phyloP scores from a whole-genome alignment of 2,113 vertebrate species.

The Orycteropus afer region DNA sequence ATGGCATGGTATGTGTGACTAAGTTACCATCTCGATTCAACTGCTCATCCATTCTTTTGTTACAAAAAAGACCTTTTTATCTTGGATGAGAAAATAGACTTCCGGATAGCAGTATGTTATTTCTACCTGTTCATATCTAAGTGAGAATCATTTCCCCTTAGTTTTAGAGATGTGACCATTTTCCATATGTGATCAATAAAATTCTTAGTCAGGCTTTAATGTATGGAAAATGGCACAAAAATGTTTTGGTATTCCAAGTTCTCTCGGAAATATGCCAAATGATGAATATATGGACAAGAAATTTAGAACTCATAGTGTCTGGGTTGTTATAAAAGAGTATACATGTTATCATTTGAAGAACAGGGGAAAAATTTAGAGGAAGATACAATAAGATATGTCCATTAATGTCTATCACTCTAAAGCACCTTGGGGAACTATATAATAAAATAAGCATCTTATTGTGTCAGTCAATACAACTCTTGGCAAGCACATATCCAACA shows the following conservation, averaged over 20 bases:
- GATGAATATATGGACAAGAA: neutral
- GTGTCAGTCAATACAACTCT: neutral
- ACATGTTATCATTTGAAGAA: neutral
- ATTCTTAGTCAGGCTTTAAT: neutral
- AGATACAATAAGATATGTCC: neutral
- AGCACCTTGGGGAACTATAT: neutral
- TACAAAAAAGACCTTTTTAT: neutral
- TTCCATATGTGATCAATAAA: neutral
- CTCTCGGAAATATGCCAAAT: neutral
- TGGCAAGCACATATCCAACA: neutral
- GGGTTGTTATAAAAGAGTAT: neutral
- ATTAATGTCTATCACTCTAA: neutral
- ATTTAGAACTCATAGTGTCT: neutral
- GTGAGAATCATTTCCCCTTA: neutral
- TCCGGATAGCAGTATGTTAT: neutral
- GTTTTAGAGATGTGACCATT: conserved; percentile 8
- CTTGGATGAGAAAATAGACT: neutral
- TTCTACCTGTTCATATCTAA: neutral
- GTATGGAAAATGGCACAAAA: conserved; percentile 5
- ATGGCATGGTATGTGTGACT: no score
- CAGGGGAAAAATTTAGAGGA: neutral
- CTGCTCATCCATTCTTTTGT: neutral
- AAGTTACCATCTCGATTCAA: no score
- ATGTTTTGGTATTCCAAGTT: neutral
- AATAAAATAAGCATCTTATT: neutral